Evolutionary conservation across 1,140 invertebrate species (phyloP).

Genomic region (Listronotus oregonensis): DNA sequence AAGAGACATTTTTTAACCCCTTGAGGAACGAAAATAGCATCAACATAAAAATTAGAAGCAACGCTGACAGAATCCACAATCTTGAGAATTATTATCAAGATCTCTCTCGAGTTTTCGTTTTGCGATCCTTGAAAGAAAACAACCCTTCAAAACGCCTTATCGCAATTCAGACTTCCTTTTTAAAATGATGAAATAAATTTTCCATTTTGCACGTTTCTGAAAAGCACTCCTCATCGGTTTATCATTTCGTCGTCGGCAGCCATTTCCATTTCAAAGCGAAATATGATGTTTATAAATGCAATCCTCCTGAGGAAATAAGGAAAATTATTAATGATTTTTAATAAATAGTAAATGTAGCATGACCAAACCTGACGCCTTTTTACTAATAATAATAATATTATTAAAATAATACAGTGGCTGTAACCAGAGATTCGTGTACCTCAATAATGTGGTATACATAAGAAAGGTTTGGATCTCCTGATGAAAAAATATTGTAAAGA

Average conservation of each 20-base stretch:
- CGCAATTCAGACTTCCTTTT: slow-evolving; percentile 24
- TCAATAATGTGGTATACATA: too few species aligned
- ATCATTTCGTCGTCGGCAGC: slow-evolving; percentile 17
- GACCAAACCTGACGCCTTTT: too few species aligned
- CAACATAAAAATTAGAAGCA: slow-evolving; percentile 16
- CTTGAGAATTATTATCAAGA: slow-evolving; percentile 26
- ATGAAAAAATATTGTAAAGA: too few species aligned
- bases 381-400: too few species aligned
- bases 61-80: slow-evolving; percentile 2
- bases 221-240: slow-evolving; percentile 27
- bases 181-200: slow-evolving; percentile 37
- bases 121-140: slow-evolving; percentile 16
- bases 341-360: too few species aligned
- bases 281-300: too few species aligned
- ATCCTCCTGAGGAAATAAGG: too few species aligned
- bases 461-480: too few species aligned
- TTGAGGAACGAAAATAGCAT: background rate
- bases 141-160: slow-evolving; percentile 28
- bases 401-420: too few species aligned
- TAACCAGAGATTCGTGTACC: too few species aligned
- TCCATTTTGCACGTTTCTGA: slow-evolving; percentile 24
- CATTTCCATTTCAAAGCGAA: slow-evolving; percentile 22
- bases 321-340: too few species aligned
- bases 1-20: too few species aligned
- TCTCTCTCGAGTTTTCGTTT: slow-evolving; percentile 21